Base-by-base conservation (phyloP, 2,113 vertebrate species). In the Cryptotis parvus region DNA sequence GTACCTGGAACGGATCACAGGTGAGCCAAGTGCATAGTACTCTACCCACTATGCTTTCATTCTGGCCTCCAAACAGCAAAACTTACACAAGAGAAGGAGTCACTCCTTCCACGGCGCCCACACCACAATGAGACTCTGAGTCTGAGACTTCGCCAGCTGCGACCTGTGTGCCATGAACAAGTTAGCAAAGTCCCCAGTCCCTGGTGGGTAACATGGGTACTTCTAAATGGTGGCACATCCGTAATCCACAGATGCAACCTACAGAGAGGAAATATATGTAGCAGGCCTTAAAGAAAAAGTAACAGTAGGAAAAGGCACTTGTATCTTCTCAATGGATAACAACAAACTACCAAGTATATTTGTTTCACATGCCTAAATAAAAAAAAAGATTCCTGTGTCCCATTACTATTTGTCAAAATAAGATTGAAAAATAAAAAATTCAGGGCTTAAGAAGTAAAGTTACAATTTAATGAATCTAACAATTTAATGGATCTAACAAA, bases 401-500 rank as follows among this genome's bases (percentile, higher is more conserved):
- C 29, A 63, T 37, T 72, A 66, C 49, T 73, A 65, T 70, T 85
- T 78, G 5, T 87, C 73, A 91, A 91, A 93, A 73, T 27, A 74
- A 77, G 69, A 77, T 4, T 77, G 35, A 91, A 82, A 91, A 84
- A 69, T 14, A 58, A 63, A 86, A 94, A 76, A 66, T 82, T 55
- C 70, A 79, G 83, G 22, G 3, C n/a, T n/a, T 66, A 86, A 73
- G 41, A 29, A 69, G 26, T n/a, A 94, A 86, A 73, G n/a, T 35
- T 75, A 66, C 24, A 24, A n/a, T 66, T 90, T 41, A 52, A 78
- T 79, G 15, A n/a, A n/a, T n/a, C n/a, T n/a, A n/a, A 66, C 24
- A 24, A n/a, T 66, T 90, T 41, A 52, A 78, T 79, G 15, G n/a
- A n/a, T n/a, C n/a, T 41, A 49, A 49, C 9, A 49, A 49, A 49